Percentiles rank a stretch among this genome's conserved stretches.
Conservation (phyloP, 2,888 invertebrate genomes). For the Rhogogaster chlorosoma region DNA sequence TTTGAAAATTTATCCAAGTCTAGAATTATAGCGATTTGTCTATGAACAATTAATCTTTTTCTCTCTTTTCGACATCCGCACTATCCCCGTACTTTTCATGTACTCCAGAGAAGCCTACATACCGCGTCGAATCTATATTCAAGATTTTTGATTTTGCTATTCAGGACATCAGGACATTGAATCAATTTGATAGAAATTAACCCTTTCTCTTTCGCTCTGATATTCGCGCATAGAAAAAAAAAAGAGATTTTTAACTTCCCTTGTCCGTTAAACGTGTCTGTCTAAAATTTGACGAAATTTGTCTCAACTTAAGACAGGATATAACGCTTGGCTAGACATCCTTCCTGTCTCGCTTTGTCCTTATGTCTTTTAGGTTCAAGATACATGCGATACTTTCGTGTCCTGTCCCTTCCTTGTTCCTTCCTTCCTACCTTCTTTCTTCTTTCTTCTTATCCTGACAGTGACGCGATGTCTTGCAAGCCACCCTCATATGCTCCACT, state of each 20-base stretch:
- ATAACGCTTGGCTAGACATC: slow-evolving; percentile 45
- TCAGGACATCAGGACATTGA: not conserved
- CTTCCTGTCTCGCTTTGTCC: slow-evolving; percentile 32
- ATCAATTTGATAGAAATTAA: not conserved
- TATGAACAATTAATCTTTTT: no score
- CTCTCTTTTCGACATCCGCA: no score
- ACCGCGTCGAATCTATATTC: no score
- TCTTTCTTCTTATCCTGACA: not conserved
- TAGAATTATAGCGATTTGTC: not conserved
- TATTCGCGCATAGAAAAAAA: not conserved
- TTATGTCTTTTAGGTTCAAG: not conserved
- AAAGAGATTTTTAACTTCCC: not conserved
- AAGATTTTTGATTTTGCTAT: no score
- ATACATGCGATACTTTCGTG: slow-evolving; percentile 27
- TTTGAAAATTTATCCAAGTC: not conserved
- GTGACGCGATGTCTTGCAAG: not conserved
- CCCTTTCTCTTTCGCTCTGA: not conserved
- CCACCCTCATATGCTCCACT: not conserved
- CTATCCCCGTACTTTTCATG: no score
- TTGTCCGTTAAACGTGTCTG: slow-evolving; percentile 15
- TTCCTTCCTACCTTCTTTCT: not conserved
- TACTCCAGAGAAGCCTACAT: no score
- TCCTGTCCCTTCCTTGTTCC: not conserved
- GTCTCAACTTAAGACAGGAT: slow-evolving; percentile 3
- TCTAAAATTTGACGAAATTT: slow-evolving; percentile 4